A percentile compares a stretch with the other conserved stretches of the same genome.
phyloP scores from a whole-genome alignment of 2,888 invertebrate species.

The Muschampia plurimacula region DNA sequence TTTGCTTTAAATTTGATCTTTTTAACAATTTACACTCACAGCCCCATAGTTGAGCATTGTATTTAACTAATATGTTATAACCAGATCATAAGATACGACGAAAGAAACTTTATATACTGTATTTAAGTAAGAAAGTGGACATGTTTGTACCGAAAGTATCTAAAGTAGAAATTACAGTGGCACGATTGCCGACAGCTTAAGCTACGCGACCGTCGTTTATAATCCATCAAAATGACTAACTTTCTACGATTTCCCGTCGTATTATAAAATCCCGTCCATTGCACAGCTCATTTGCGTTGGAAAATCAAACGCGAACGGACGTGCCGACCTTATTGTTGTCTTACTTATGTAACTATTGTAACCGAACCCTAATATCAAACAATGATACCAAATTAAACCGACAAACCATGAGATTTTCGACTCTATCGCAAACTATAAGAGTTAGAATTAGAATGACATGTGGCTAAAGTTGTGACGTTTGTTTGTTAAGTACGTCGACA shows the following conservation, averaged over 20 bases:
- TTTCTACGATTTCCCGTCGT: constrained; percentile 39
- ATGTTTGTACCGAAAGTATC: constrained; percentile 7
- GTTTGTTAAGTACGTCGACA: constrained; percentile 44
- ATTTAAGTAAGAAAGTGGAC: not conserved
- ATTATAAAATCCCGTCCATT: constrained; percentile 46
- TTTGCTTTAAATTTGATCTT: too few relatives aligned
- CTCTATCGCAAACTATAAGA: constrained; percentile 10
- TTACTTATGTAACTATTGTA: constrained; percentile 60
- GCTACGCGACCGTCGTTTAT: constrained; percentile 18
- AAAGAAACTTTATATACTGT: not conserved
- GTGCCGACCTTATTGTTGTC: constrained; percentile 65
- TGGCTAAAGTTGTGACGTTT: constrained; percentile 10
- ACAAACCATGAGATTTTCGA: not conserved
- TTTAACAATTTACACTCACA: too few relatives aligned
- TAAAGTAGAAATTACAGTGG: not conserved
- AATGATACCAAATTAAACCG: constrained; percentile 33
- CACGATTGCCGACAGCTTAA: constrained; percentile 7
- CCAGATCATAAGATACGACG: not conserved
- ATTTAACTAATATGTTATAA: too few relatives aligned
- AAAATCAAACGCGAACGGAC: constrained; percentile 57
- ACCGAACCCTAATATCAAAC: constrained; percentile 44
- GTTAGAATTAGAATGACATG: constrained; percentile 1
- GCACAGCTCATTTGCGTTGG: constrained; percentile 50
- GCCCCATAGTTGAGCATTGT: too few relatives aligned
- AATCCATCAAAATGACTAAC: constrained; percentile 40